A percentile compares a stretch with the other conserved stretches of the same genome.
Evolutionary conservation across 2,797 vertebrate species (phyloP).

Genomic region (Enteromius anoplus): DNA sequence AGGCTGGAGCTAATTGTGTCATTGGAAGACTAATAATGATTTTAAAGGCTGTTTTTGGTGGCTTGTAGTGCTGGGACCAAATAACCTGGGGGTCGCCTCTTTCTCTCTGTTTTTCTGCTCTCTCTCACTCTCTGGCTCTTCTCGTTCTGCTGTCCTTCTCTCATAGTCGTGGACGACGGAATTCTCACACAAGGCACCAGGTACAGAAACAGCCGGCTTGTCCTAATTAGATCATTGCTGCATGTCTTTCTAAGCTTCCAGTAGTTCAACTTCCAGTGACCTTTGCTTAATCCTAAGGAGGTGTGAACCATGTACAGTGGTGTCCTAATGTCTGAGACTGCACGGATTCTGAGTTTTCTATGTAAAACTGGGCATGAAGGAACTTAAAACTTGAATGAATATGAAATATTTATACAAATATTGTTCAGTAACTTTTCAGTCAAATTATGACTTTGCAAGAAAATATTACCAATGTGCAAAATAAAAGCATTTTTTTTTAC

Average conservation of each 20-base stretch:
- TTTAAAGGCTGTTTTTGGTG: slow-evolving; percentile 52
- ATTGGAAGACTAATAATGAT: slow-evolving; percentile 45
- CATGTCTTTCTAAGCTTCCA: slow-evolving; percentile 58
- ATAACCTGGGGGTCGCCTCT: slow-evolving; percentile 73
- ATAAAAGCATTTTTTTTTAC: neutral
- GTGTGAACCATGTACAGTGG: neutral
- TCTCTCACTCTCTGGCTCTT: slow-evolving; percentile 76
- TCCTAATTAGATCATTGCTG: slow-evolving; percentile 45
- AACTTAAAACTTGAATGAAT: neutral
- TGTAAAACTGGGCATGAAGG: neutral
- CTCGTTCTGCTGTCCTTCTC: slow-evolving; percentile 68
- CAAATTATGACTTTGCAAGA: neutral
- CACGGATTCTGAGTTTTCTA: neutral
- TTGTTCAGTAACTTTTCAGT: neutral
- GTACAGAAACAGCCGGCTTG: slow-evolving; percentile 77
- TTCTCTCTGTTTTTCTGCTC: slow-evolving; percentile 71
- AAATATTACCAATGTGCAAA: neutral
- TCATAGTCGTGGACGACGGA: slow-evolving; percentile 97
- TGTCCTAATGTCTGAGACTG: slow-evolving; percentile 11
- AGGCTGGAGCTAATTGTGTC: slow-evolving; percentile 17
- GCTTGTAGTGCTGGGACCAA: slow-evolving; percentile 55
- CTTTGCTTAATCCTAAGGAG: slow-evolving; percentile 35
- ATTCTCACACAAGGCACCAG: slow-evolving; percentile 97
- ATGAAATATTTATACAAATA: neutral
- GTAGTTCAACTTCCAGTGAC: slow-evolving; percentile 48